Evolutionary conservation across 2,113 vertebrate species (phyloP).

Genomic region (Pelecanoides urinatrix): DNA sequence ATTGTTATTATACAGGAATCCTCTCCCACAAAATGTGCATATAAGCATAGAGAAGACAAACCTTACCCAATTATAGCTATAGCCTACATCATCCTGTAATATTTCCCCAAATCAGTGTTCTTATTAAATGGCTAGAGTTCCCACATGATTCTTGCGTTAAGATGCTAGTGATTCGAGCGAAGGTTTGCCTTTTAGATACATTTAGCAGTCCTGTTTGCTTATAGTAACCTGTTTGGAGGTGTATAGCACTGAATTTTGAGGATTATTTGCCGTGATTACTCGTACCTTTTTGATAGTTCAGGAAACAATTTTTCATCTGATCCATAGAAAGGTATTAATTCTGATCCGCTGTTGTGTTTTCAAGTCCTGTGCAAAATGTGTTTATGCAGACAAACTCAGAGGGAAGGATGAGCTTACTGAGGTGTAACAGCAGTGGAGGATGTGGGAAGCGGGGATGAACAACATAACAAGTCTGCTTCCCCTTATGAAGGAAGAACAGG

Average conservation of each 20-base stretch:
- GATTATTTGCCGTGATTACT: not conserved
- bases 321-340: not conserved
- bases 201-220: not conserved
- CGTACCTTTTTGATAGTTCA: not conserved
- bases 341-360: not conserved
- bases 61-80: not conserved
- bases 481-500: not conserved
- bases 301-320: not conserved
- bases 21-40: not conserved
- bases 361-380: not conserved
- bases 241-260: not conserved
- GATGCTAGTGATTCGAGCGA: not conserved
- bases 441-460: accelerated
- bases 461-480: not conserved
- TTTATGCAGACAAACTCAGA: not conserved
- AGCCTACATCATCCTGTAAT: not conserved
- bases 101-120: not conserved
- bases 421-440: not conserved
- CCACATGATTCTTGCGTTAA: not conserved
- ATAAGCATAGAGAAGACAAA: not conserved
- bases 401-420: not conserved
- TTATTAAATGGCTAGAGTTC: not conserved
- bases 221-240: not conserved
- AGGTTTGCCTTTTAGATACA: not conserved
- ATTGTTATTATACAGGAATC: not conserved